A percentile compares a stretch with the other conserved stretches of the same genome.
Conservation (phyloP, 2,888 invertebrate species). For the Coelinius sp. region DNA sequence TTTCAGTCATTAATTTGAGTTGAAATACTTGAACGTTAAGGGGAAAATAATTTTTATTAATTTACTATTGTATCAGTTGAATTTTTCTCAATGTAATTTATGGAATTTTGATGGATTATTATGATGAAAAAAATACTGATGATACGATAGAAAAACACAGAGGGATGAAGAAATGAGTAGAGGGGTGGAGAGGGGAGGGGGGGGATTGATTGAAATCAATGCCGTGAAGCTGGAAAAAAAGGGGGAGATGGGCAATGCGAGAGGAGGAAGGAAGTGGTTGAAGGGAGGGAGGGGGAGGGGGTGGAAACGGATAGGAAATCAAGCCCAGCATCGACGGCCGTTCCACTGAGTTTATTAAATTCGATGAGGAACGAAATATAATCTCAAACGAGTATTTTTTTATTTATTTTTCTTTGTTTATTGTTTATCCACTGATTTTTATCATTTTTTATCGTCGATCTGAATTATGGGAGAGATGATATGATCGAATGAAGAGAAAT, state of each 20-base stretch:
- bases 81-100: too few species aligned
- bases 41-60: too few species aligned
- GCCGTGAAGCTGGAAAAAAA: conserved; percentile 46
- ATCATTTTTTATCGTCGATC: too few species aligned
- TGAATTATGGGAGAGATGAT: too few species aligned
- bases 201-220: conserved; percentile 63
- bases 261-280: conserved; percentile 36
- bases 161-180: not conserved
- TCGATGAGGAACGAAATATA: conserved; percentile 13
- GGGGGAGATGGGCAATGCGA: conserved; percentile 29
- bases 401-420: not conserved
- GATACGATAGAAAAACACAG: too few species aligned
- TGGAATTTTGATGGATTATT: too few species aligned
- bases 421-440: not conserved
- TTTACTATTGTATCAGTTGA: too few species aligned
- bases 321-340: conserved; percentile 12
- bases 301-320: conserved; percentile 22
- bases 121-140: too few species aligned
- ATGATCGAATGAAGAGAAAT: not conserved
- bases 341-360: conserved; percentile 29
- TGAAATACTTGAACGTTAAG: too few species aligned
- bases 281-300: conserved; percentile 7
- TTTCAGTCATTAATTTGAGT: too few species aligned
- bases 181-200: conserved; percentile 29
- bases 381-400: not conserved